Evolutionary conservation across 2,888 invertebrate species (phyloP), one percentile per base, ranked within the genome.

Genomic region (Toxonevra muliebris): DNA sequence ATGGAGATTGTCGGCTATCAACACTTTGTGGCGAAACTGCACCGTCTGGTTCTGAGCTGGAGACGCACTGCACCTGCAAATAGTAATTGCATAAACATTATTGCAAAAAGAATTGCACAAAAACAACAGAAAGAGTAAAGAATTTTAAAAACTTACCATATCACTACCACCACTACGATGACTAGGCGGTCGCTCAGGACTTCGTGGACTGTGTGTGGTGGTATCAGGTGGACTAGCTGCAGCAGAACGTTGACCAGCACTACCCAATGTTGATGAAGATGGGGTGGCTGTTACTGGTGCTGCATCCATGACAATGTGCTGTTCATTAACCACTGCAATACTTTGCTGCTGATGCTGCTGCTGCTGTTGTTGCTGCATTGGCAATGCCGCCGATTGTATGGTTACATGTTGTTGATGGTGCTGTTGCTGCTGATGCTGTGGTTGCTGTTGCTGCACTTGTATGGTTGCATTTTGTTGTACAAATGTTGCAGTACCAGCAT

Each of bases 401-500:
- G 69, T 66, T 40, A 75, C 72, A 67, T 78, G 73, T 42, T 76
- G 74, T 54, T 61, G 73, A 42, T 53, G 76, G 58, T 41, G 77
- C 72, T 69, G 71, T 13, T 72, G 76, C 1, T 75, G 76, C 10
- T 75, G 76, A 79, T 76, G 77, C 12, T 73, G 76, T 7, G 73
- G 77, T 72, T 87, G 87, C 75, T 88, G 88, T 53, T 87, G 88
- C 68, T 91, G 88, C 15, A 93, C 75, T 69, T 81, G 80, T 76
- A 94, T 93, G 1, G 94, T 93, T 0, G 94, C 93, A 79, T 94
- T 94, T 76, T 94, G 93, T 75, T 93, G 94, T 1, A 94, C 92
- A 77, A 90, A 93, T 0, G 94, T 93, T 0, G 93, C 89, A 53
- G 90, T 90, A 75, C 89, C 77, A 2, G 78, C 69, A 66, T 73